These are phyloP conservation scores for Campoplex capitator DNA, from an alignment of 2,888 invertebrate species.

Conservation along the genomic window DNA sequence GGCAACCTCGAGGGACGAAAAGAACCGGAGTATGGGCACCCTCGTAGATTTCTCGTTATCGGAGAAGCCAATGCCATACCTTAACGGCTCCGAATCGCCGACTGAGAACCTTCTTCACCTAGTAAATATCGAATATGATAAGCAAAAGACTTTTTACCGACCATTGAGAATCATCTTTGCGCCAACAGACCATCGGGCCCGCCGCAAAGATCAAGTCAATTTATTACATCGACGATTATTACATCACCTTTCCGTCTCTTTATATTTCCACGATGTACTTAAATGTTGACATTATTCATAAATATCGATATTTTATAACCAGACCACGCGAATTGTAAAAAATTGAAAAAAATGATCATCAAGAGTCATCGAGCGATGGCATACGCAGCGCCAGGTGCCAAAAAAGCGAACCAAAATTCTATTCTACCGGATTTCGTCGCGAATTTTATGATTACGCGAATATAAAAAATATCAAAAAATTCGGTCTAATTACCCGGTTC, in stretches of 20 bases:
- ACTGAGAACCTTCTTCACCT: constrained; percentile 51
- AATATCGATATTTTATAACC: not conserved
- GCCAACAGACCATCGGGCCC: not conserved
- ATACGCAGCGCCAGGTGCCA: too few relatives aligned
- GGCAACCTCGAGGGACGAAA: constrained; percentile 54
- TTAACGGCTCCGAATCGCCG: constrained; percentile 61
- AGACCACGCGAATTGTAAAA: too few relatives aligned
- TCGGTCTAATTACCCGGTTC: too few relatives aligned
- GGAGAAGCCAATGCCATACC: constrained; percentile 62
- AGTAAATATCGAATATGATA: constrained; percentile 67
- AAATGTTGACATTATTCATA: not conserved
- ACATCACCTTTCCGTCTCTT: constrained; percentile 24
- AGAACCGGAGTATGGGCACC: constrained; percentile 26
- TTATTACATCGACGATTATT: constrained; percentile 54
- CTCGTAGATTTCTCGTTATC: constrained; percentile 67
- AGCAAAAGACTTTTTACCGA: constrained; percentile 60
- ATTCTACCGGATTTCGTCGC: too few relatives aligned
- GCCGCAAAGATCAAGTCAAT: constrained; percentile 41
- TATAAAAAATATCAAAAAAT: too few relatives aligned
- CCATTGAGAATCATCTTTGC: constrained; percentile 40
- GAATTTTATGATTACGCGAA: too few relatives aligned
- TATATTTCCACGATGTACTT: constrained; percentile 7
- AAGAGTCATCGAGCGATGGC: too few relatives aligned
- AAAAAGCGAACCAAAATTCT: too few relatives aligned
- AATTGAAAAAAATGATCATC: not conserved